phyloP scores from a whole-genome alignment of 2,888 invertebrate genomes.

The Aphodius sticticus region DNA sequence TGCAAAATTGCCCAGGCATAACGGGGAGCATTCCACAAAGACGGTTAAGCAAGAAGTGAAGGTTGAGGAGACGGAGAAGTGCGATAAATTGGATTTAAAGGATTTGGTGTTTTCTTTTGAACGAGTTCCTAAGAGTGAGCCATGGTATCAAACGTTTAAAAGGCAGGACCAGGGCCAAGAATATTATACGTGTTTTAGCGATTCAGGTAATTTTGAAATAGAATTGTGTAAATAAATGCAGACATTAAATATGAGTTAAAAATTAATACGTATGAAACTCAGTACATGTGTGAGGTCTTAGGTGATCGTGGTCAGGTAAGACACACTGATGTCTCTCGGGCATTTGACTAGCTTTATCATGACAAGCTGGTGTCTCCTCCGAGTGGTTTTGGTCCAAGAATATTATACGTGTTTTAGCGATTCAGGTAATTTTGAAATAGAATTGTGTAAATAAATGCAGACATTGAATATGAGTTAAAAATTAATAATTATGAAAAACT shows the following conservation, averaged over 20 bases:
- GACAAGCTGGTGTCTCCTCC: too few relatives aligned
- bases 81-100: slow-evolving; percentile 62
- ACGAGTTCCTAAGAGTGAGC: slow-evolving; percentile 74
- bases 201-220: slow-evolving; percentile 56
- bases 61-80: slow-evolving; percentile 45
- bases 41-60: slow-evolving; percentile 57
- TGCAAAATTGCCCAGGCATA: slow-evolving; percentile 47
- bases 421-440: too few relatives aligned
- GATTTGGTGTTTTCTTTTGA: slow-evolving; percentile 79
- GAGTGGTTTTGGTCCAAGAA: slow-evolving; percentile 59
- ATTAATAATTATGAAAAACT: too few relatives aligned
- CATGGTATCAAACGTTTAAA: slow-evolving; percentile 82
- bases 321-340: too few relatives aligned
- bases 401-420: slow-evolving; percentile 67
- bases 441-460: too few relatives aligned
- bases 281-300: too few relatives aligned
- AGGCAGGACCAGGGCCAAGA: slow-evolving; percentile 78
- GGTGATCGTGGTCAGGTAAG: too few relatives aligned
- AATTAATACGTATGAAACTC: too few relatives aligned
- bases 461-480: too few relatives aligned
- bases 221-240: too few relatives aligned
- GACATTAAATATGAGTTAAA: too few relatives aligned
- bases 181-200: slow-evolving; percentile 66
- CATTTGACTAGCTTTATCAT: too few relatives aligned
- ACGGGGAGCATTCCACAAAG: slow-evolving; percentile 47